Base-by-base conservation (phyloP, 2,797 vertebrate genomes). In the Lophotriccus pileatus region DNA sequence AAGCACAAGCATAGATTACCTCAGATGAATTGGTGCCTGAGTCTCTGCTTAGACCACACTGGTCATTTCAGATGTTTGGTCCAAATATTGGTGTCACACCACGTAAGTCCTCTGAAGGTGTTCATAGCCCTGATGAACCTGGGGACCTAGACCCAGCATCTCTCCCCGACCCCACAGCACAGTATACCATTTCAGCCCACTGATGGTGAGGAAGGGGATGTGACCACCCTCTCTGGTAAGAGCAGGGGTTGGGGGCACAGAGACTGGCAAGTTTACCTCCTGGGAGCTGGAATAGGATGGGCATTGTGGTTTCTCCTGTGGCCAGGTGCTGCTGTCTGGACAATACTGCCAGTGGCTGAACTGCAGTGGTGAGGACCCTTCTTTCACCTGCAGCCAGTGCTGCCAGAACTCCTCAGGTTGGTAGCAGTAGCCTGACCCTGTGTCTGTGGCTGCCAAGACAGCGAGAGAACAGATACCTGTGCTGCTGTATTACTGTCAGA, bases 321-420 rank as follows among this genome's bases (percentile, higher is more conserved):
- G 17, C n/a, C 39, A 59, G 47, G 15, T 0, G 2, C 32, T 72
- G 30, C 27, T 5, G 1, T 58, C 43, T 55, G 62, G 17, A 10
- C 52, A 32, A 19, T 49, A 32, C 12, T 44, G 27, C 27, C 6
- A 4, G n/a, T 28, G 50, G 7, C 46, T 39, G 67, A 89, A 49
- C 49, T 52, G 53, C 0, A 1, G 30, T 7, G 36, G 18, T n/a
- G 46, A 46, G 8, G 12, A 36, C 23, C 28, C 24, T 50, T 37
- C 15, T n/a, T 20, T 76, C 2, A 5, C 9, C 13, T 0, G 1
- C 3, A 7, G 60, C 13, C 37, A 50, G 19, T 56, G 53, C 34
- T 11, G 4, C 22, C 55, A 69, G 34, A 25, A 18, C 39, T 67
- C 24, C 27, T 34, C 2, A 1, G 11, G 2, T 9, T 34, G 27